Conservation (phyloP, 2,888 invertebrate species). For the Digitonthophagus gazella region DNA sequence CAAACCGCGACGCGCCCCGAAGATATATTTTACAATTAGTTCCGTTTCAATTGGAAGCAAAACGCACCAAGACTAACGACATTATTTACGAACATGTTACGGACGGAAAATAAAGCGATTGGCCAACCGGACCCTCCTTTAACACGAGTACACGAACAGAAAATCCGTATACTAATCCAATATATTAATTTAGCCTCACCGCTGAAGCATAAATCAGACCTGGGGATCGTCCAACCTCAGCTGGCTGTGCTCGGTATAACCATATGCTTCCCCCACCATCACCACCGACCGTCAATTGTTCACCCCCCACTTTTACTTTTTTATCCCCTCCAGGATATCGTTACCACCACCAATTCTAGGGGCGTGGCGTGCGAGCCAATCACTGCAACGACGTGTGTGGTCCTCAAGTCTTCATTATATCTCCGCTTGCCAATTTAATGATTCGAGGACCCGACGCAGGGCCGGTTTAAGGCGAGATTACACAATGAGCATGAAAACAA, state of each 20-base stretch:
- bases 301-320: constrained; percentile 23
- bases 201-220: constrained; percentile 2
- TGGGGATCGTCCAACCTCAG: neutral
- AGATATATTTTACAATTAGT: neutral
- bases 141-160: neutral
- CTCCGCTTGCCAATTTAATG: constrained; percentile 51
- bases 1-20: neutral
- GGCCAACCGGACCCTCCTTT: neutral
- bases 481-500: neutral
- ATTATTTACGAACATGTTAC: neutral
- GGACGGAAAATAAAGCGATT: neutral
- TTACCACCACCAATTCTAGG: too few species aligned
- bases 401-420: constrained; percentile 52
- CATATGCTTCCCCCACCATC: neutral
- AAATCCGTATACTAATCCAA: constrained; percentile 5
- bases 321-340: too few species aligned
- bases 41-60: neutral
- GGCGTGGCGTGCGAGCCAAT: constrained; percentile 47
- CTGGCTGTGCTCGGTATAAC: neutral
- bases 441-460: constrained; percentile 38
- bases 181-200: constrained; percentile 9
- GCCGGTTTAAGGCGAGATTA: constrained; percentile 4
- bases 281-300: neutral
- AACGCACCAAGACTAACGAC: neutral
- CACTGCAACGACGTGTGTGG: constrained; percentile 52